Evolutionary conservation across 2,113 vertebrate species (phyloP), one percentile per base, ranked within the genome.

Genomic region (Phalacrocorax brasilianus): DNA sequence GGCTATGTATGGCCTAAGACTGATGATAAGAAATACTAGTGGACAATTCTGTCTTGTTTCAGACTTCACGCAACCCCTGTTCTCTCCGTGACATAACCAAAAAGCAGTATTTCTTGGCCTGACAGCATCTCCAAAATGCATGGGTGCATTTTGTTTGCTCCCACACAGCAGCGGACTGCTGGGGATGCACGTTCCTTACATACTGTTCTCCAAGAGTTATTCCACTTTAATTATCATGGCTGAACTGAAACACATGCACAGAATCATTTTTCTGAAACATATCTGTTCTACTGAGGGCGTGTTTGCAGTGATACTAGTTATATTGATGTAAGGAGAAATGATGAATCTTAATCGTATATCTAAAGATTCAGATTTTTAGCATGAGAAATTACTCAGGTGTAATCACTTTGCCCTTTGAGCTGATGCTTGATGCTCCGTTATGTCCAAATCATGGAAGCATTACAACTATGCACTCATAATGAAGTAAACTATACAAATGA

Each of bases 311-410:
- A 71, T 63, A 47, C 65, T 91, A 87, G 95, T 95, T 87, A 89
- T 84, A 84, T 71, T 89, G 89, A 91, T 96, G 92, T 3, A 81
- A 84, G 68, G 61, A 81, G 61, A 89, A 92, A 77, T 0, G 2
- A 76, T 53, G 72, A 86, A 87, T 92, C 75, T 85, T 92, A 90
- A 88, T 88, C 83, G 95, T 83, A 55, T 78, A 91, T 61, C 91
- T 89, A 84, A 93, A 5, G 11, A 89, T 84, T 92, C 89, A 63
- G 76, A 86, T 89, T 92, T 77, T 75, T 67, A 74, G 72, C 8
- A 55, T 11, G 32, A 91, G 83, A 71, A 91, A 91, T 77, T 44
- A 38, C 83, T 86, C 45, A 74, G 42, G 86, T 67, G 73, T 91
- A 77, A 95, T 89, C 72, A 62, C n/a, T 92, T 81, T 91, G 61